Base-by-base conservation (phyloP, 35 echinoderm and acorn worm species). In the Lytechinus variegatus region DNA sequence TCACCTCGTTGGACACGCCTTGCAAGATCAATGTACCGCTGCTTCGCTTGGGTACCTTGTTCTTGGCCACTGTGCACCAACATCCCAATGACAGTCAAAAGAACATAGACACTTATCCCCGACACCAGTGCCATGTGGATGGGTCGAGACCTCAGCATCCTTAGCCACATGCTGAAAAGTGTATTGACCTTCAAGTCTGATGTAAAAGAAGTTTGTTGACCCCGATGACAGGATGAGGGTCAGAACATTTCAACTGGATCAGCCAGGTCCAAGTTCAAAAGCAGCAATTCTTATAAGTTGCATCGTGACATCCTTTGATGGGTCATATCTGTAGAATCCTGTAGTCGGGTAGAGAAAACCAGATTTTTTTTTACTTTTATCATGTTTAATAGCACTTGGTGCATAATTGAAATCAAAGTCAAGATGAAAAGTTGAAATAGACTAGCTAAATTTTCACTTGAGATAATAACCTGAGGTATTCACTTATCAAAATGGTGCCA, bases 71-170 rank as follows among this genome's bases (percentile, higher is more conserved):
- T 54, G 54, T 93, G 92, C 92, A 93, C 53, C 92, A 93, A 27
- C 92, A 93, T 93, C 9, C 92, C 92, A 21, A 93, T 57, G 13
- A 93, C 4, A 4, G 92, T 93, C 12, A 93, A 54, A 7, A 93
- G 92, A 19, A 93, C 92, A 93, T 93, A 93, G 92, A 93, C 92
- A 27, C n/a, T 93, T 14, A 93, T 54, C 92, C 92, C 92, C 4
- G 92, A 93, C 10, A 93, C 55, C 9, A 93, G n/a, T 0, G 55
- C 55, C 92, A 93, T 54, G 54, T 93, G 92, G 54, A 93, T n/a
- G 24, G 92, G 53, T 3, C 92, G 92, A 6, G 53, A 93, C 54
- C 92, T 54, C 52, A 93, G 55, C 52, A 93, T 54, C 57, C 55
- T 54, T 33, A 52, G 27, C 54, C 92, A 93, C 92, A 93, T 93